These are phyloP conservation scores for Flexamia atlantica DNA, from an alignment of 2,888 invertebrate genomes.

Conservation along the genomic window DNA sequence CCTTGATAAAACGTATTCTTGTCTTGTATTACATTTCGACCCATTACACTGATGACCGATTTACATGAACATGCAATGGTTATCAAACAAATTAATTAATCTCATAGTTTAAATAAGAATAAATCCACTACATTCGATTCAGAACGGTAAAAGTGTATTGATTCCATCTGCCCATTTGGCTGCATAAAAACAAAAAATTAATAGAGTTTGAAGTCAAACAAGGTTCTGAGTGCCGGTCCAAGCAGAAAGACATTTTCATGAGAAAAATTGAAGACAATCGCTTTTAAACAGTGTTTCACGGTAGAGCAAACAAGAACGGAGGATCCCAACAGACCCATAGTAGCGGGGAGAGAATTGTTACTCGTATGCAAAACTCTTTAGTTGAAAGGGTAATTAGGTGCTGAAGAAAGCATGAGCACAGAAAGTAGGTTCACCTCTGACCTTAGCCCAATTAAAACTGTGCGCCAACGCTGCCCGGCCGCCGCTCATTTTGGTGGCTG, in stretches of 20 bases:
- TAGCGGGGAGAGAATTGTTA: neutral
- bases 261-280: neutral
- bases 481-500: neutral
- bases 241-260: neutral
- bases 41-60: no score
- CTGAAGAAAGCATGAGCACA: constrained; percentile 51
- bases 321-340: neutral
- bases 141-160: no score
- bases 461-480: neutral
- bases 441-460: constrained; percentile 36
- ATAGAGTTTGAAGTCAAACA: no score
- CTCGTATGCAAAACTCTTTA: constrained; percentile 35
- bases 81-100: no score
- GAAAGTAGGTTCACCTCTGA: constrained; percentile 38
- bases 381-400: constrained; percentile 35
- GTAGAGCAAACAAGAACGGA: neutral
- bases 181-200: no score
- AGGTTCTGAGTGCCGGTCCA: no score
- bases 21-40: no score
- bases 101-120: no score
- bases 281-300: neutral
- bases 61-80: no score
- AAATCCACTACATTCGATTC: no score
- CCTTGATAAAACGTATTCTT: no score
- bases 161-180: no score